Evolutionary conservation across 2,888 invertebrate species (phyloP).

Genomic region (Drosophila mayaguana): DNA sequence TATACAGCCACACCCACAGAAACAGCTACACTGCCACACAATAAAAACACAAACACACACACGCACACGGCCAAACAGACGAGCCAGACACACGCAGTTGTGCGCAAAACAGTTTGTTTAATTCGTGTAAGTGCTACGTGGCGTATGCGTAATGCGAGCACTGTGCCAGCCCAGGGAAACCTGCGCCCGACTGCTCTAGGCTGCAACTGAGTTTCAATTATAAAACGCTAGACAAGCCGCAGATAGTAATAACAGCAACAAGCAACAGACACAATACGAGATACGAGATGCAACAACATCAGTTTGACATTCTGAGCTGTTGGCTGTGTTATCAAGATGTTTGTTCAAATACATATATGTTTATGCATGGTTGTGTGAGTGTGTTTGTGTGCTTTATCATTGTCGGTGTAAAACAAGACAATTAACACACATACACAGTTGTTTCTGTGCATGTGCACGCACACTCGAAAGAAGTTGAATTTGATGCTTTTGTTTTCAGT

Average conservation of each 20-base stretch:
- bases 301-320: conserved; percentile 52
- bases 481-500: conserved; percentile 74
- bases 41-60: neutral
- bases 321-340: conserved; percentile 54
- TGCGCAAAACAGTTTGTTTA: conserved; percentile 64
- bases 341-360: conserved; percentile 30
- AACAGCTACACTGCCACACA: conserved; percentile 19
- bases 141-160: conserved; percentile 56
- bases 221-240: conserved; percentile 69
- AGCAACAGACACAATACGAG: conserved; percentile 14
- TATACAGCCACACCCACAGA: neutral
- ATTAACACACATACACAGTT: conserved; percentile 59
- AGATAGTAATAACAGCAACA: conserved; percentile 49
- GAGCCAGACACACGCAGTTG: conserved; percentile 44
- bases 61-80: conserved; percentile 14
- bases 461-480: conserved; percentile 64
- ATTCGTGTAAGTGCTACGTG: conserved; percentile 72
- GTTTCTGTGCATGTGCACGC: conserved; percentile 4
- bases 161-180: conserved; percentile 24
- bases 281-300: conserved; percentile 40
- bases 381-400: conserved; percentile 63
- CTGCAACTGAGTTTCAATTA: conserved; percentile 76
- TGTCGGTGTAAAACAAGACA: conserved; percentile 78
- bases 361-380: neutral
- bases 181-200: conserved; percentile 40